Evolutionary conservation across 1,140 invertebrate species (phyloP).

Genomic region (Nixonia krombeini): DNA sequence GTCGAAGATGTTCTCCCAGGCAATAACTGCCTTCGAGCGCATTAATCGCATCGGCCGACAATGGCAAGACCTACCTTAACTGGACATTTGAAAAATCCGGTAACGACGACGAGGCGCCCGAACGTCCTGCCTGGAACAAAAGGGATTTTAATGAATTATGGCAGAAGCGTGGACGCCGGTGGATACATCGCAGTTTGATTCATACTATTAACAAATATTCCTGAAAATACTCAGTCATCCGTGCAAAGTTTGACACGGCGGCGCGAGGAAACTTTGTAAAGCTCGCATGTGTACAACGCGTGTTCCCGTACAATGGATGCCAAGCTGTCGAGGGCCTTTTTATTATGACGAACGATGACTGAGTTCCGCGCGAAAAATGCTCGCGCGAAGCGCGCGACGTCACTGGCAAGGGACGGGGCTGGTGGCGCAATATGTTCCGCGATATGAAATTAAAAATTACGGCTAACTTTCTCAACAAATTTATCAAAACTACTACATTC

Average conservation of each 20-base stretch:
- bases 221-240: conserved; percentile 22
- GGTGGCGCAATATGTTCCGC: not conserved
- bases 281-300: conserved; percentile 18
- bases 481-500: conserved; percentile 22
- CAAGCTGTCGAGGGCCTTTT: conserved; percentile 44
- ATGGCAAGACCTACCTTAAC: conserved; percentile 1
- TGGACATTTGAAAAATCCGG: conserved; percentile 1
- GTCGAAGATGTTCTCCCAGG: no score
- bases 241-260: conserved; percentile 23
- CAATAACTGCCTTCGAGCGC: no score
- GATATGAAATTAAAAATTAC: conserved; percentile 37
- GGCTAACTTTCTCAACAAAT: conserved; percentile 35
- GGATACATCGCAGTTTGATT: conserved; percentile 13
- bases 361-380: conserved; percentile 31
- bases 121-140: not conserved
- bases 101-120: not conserved
- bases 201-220: conserved; percentile 28
- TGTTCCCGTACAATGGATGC: conserved; percentile 44
- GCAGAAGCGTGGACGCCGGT: not conserved
- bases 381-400: conserved; percentile 3
- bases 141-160: not conserved
- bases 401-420: conserved; percentile 3
- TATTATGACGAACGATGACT: conserved; percentile 56
- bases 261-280: conserved; percentile 25
- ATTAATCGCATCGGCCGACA: no score